These are phyloP conservation scores for Daboia siamensis DNA, from an alignment of 2,113 vertebrate genomes.

Conservation along the genomic window DNA sequence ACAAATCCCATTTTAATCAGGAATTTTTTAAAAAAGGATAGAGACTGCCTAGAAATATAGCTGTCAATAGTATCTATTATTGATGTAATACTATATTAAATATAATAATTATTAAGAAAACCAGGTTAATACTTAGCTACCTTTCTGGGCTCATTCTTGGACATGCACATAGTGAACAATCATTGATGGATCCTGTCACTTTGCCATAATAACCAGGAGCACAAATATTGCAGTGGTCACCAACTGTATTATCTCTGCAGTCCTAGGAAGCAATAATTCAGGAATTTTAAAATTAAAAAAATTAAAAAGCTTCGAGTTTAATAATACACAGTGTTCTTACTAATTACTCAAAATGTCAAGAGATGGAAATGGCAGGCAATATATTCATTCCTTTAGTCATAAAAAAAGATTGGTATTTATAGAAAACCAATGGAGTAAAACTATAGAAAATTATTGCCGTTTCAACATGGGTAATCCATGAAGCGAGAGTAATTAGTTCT, in stretches of 20 bases:
- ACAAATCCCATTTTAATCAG: not conserved
- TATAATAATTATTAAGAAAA: not conserved
- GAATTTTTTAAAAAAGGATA: not conserved
- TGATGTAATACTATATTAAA: fast-evolving
- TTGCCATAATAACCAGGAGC: slow-evolving; percentile 82
- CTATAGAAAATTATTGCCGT: not conserved
- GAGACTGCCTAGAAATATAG: not conserved
- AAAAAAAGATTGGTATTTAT: not conserved
- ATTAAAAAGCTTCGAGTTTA: not conserved
- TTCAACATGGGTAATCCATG: not conserved
- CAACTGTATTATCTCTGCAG: slow-evolving; percentile 84
- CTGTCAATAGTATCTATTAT: fast-evolving
- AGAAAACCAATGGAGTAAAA: not conserved
- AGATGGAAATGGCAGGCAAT: not conserved
- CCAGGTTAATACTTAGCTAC: slow-evolving; percentile 60
- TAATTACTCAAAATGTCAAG: not conserved
- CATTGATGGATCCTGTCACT: slow-evolving; percentile 74
- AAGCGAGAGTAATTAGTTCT: not conserved
- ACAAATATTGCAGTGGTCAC: slow-evolving; percentile 79
- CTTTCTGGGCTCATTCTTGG: slow-evolving; percentile 78
- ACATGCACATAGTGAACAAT: slow-evolving; percentile 89
- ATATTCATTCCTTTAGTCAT: not conserved
- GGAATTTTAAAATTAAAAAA: slow-evolving; percentile 21
- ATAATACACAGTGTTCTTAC: not conserved
- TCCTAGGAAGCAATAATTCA: slow-evolving; percentile 66